Evolutionary conservation across 2,888 invertebrate genomes (phyloP), one percentile per base, ranked within the genome.

Genomic region (Galerucella pusilla): DNA sequence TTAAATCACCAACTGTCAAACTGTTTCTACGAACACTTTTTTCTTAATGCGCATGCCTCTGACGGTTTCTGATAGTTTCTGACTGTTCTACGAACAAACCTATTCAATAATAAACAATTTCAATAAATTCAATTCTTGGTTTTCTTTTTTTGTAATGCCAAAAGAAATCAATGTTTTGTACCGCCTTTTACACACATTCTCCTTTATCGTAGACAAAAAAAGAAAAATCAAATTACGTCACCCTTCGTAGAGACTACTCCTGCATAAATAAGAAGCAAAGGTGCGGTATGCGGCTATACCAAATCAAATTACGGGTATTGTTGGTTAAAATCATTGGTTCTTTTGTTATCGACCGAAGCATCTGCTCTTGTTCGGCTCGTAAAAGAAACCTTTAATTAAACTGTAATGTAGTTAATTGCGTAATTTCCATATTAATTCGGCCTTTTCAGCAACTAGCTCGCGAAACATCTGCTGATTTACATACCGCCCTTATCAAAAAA

Each of bases 401-500:
- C 69, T 54, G 57, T 71, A 71, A 68, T 71, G 49, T 68, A 59
- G 42, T 61, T 69, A 73, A 69, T 75, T 68, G 69, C 71, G 61
- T 68, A 69, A 74, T 72, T 77, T 74, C 69, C 71, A 68, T 74
- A 72, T 28, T 66, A 76, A 77, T 77, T 72, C 59, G 71, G 42
- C 35, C 35, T 63, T 68, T 74, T 77, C 72, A 46, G 11, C 16
- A 20, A 25, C n/a, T 64, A 52, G 25, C 45, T 10, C 16, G 20
- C 9, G 52, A 25, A 54, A 59, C 68, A 68, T 69, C 74, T 74
- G 74, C 74, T 73, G 25, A 16, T 52, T 49, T 49, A 49, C 35
- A 35, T 35, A 35, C 35, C 35, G 35, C 35, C 35, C 35, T 35
- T 35, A 35, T 35, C 0, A 35, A 35, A 35, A 35, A 35, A 35